These are phyloP conservation scores for Coelopa pilipes DNA, from an alignment of 2,888 invertebrate genomes.

Conservation along the genomic window DNA sequence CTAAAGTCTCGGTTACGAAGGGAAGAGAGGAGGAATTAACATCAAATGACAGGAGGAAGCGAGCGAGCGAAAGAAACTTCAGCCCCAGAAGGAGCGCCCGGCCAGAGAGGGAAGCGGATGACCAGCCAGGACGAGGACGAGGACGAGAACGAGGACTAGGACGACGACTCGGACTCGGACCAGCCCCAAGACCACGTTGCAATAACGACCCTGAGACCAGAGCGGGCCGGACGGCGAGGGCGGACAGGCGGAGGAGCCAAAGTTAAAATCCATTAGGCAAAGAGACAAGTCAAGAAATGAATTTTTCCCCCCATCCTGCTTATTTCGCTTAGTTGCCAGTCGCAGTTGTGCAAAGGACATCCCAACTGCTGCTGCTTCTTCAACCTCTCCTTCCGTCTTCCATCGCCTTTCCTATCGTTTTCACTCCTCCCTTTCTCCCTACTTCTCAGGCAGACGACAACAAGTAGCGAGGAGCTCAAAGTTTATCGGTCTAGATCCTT, in stretches of 20 bases:
- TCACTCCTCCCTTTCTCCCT: no score
- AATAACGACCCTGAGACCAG: background rate
- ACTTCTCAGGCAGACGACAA: no score
- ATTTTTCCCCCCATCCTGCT: background rate
- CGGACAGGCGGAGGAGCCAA: background rate
- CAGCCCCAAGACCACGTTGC: no score
- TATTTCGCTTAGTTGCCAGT: constrained; percentile 17
- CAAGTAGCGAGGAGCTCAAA: no score
- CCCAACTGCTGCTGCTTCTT: background rate
- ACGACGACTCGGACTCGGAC: no score
- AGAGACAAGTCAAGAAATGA: constrained; percentile 25
- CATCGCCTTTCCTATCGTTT: no score
- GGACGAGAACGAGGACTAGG: background rate
- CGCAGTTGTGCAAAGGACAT: constrained; percentile 22
- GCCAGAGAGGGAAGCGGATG: no score
- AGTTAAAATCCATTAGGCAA: no score
- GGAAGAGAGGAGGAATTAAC: no score
- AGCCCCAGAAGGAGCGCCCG: background rate
- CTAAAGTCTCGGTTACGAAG: no score
- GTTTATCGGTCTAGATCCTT: no score
- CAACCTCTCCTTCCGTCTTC: background rate
- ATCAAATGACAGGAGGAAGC: background rate
- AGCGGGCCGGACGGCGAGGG: background rate
- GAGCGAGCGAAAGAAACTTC: background rate
- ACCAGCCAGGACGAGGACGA: background rate